Base-by-base conservation (phyloP, 2,888 invertebrate genomes). In the Hydraecia micacea region DNA sequence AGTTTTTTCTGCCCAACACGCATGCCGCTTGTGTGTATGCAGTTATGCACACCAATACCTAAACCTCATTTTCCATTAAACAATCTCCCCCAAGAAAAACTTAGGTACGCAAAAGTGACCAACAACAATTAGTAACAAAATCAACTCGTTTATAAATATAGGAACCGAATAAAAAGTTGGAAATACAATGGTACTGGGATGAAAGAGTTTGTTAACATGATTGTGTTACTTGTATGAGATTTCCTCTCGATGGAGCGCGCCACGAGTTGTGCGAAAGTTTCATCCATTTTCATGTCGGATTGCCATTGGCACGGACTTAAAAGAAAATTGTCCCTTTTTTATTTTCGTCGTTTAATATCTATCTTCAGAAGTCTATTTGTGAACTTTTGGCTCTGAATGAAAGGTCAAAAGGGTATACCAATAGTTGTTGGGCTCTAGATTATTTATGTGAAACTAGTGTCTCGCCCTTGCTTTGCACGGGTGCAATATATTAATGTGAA, bases 151-250 rank as follows among this genome's bases (percentile, higher is more conserved):
- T 28, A 46, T 36, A 18, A 67, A 49, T 75, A 76, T 42, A 77
- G 36, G 15, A 72, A 58, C 36, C 18, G 18, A 73, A 78, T 73
- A 52, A 68, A 60, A 83, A 73, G 68, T 79, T 83, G 21, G 15
- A 55, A 75, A 75, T 75, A 84, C 75, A 71, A 55, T 73, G 58
- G 71, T 65, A 69, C 66, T 36, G 66, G 62, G 58, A 71, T 72
- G 74, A 69, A 79, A 74, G 71, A 83, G 68, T 83, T 83, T 84
- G 80, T 73, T 55, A 80, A 73, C 80, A 71, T 73, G 73, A 80
- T 84, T 79, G 69, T 73, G 75, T 79, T 84, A 80, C 79, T 84
- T 82, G 80, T 75, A 80, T 84, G 62, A 80, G 75, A 84, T 75
- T 84, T 83, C 65, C 62, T 75, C 72, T 73, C 80, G 49, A 75